Base-by-base conservation (phyloP, 2,888 invertebrate genomes). In the Lucinisca nassula region DNA sequence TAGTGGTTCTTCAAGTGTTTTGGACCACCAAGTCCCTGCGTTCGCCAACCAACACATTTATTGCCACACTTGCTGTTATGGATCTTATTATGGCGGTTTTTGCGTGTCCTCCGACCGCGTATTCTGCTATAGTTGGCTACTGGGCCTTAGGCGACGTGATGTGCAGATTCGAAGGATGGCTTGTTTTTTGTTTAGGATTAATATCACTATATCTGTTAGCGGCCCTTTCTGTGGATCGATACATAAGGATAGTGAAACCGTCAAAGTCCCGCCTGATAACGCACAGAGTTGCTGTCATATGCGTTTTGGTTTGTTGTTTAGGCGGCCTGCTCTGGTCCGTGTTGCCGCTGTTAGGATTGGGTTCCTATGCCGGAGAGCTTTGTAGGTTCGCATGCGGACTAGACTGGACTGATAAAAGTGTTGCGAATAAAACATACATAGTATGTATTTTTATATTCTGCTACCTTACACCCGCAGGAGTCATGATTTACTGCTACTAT, bases 341-440 rank as follows among this genome's bases (percentile, higher is more conserved):
- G 0, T 45, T 94, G n/a, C 95, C 95, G 1, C 81, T 94, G 21
- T 74, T 95, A 24, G 95, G 95, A 3, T 94, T 94, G 94, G 94
- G 93, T 78, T 83, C 87, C n/a, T 95, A 93, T 73, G 91, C 86
- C 2, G 82, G 92, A 49, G 95, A 95, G 76, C 92, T 92, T 0
- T 89, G 91, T 0, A 91, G 91, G 21, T 88, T 92, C 30, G 93
- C 91, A 6, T 94, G 94, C 78, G 91, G 92, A 27, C 91, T 94
- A 8, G 82, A 90, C 27, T 94, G 92, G 91, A 91, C 93, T 35
- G 90, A 84, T 10, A 40, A 79, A 14, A 87, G 91, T 61, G 35
- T 88, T 0, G 80, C 85, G 35, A 92, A 92, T 32, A 87, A 88
- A 6, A 91, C 92, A 61, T 95, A 93, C 76, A 92, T 93, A 80